phyloP scores from a whole-genome alignment of 1,140 invertebrate genomes.

The Drosophila pallidifrons region DNA sequence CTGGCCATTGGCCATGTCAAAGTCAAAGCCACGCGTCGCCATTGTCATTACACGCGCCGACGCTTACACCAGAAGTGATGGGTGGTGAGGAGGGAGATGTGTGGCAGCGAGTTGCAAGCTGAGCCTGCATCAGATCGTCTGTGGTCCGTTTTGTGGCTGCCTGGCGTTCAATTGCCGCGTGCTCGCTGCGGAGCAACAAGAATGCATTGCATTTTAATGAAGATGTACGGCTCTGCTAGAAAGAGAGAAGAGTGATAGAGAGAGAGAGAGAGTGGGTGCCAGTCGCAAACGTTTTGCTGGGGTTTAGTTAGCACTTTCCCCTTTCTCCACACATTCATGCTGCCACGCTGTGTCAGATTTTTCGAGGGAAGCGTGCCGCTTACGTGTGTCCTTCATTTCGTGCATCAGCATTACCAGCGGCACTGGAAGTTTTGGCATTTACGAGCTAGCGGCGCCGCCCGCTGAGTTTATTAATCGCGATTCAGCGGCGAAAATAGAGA shows the following conservation, averaged over 20 bases:
- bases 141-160: constrained; percentile 27
- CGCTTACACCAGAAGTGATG: constrained; percentile 66
- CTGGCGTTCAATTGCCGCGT: constrained; percentile 36
- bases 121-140: constrained; percentile 32
- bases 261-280: constrained; percentile 22
- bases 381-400: constrained; percentile 60
- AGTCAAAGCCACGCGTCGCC: constrained; percentile 78
- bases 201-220: constrained; percentile 82
- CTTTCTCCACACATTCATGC: not conserved
- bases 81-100: not conserved
- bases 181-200: constrained; percentile 46
- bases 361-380: not conserved
- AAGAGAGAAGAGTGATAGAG: too few relatives aligned
- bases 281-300: constrained; percentile 45
- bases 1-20: constrained; percentile 75
- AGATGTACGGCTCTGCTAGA: constrained; percentile 59
- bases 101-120: not conserved
- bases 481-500: constrained; percentile 26
- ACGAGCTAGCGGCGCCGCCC: constrained; percentile 55
- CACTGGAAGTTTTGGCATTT: constrained; percentile 55
- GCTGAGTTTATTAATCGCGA: not conserved
- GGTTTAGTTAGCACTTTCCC: constrained; percentile 67
- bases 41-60: constrained; percentile 80
- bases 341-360: constrained; percentile 8
- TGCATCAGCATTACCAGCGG: constrained; percentile 47